Evolutionary conservation across 2,888 invertebrate species (phyloP), one percentile per base, ranked within the genome.

Genomic region (Netelia fuscicornis): DNA sequence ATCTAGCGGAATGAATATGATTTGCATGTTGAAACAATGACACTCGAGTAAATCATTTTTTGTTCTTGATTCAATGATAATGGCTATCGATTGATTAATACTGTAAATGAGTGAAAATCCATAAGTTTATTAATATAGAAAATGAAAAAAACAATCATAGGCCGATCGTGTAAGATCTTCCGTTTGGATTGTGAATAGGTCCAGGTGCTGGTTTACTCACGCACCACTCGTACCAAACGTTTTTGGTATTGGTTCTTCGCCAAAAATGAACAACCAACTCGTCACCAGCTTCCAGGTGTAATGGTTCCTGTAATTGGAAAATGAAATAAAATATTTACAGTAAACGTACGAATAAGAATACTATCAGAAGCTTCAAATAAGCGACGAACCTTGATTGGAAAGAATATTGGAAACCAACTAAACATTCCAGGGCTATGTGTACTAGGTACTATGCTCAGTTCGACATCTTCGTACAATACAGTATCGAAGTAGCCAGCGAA

Each of bases 181-280:
- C 97, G 90, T 95, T 96, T 8, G 96, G 95, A 94, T 97, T 97
- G 92, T 97, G 96, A 81, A 97, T 95, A 2, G 95, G 93, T 13
- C 95, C 93, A 13, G 95, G 94, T 13, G 94, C 89, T 0, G 97
- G 97, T 82, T 95, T 94, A 8, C 95, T 95, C 17, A 97, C 95
- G 89, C 97, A 96, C 99, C 99, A 99, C 93, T 99, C 99, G 91
- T 99, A 99, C 99, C 99, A 99, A 10, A 99, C 98, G 92, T 97
- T 97, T 86, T 97, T 96, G 2, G 95, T 92, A 86, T 96, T 96
- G 75, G 96, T 96, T 86, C 97, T 96, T 44, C 99, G 95, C 98
- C 99, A 99, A 91, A 99, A 98, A 86, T 97, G 96, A 1, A 98
- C 96, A 83, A 96, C 96, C 44, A 99, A 95, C 67, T 94, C 94